A percentile compares a stretch with the other conserved stretches of the same genome.
These are phyloP conservation scores for Pachypanchax playfairii DNA, from an alignment of 2,113 vertebrate species.

Conservation along the genomic window DNA sequence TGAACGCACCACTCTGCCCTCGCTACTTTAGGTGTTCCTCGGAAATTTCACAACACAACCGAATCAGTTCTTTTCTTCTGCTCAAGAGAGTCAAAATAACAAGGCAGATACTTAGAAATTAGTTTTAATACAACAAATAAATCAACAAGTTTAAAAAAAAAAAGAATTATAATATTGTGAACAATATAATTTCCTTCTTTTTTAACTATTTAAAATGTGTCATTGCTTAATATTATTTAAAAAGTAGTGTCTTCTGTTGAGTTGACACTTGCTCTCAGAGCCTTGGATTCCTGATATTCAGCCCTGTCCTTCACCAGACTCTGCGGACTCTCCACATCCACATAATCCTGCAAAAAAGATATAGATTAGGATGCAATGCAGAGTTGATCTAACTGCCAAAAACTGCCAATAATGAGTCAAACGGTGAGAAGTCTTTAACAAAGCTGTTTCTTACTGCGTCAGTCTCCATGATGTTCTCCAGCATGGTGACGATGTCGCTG, in stretches of 20 bases:
- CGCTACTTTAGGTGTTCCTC: not conserved
- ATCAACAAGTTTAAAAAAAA: no score
- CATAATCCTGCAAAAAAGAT: conserved; percentile 72
- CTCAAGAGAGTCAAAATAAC: no score
- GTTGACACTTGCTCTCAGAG: not conserved
- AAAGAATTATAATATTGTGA: no score
- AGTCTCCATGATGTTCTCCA: conserved; percentile 75
- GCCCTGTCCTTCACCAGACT: conserved; percentile 20
- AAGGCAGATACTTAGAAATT: no score
- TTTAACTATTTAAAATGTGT: no score
- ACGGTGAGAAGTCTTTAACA: no score
- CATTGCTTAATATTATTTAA: not conserved
- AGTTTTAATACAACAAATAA: no score
- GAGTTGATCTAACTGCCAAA: no score
- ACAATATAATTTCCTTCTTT: no score
- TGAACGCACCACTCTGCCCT: conserved; percentile 4
- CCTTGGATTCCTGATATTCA: conserved; percentile 26
- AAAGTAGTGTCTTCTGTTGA: not conserved
- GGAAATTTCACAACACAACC: not conserved
- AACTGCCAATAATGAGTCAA: no score
- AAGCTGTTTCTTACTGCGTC: conserved; percentile 69
- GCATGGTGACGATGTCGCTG: conserved; percentile 61
- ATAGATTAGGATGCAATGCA: no score
- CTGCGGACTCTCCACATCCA: conserved; percentile 66
- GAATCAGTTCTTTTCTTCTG: no score